Evolutionary conservation across 2,888 invertebrate genomes (phyloP).

Genomic region (Calliopum simillimum): DNA sequence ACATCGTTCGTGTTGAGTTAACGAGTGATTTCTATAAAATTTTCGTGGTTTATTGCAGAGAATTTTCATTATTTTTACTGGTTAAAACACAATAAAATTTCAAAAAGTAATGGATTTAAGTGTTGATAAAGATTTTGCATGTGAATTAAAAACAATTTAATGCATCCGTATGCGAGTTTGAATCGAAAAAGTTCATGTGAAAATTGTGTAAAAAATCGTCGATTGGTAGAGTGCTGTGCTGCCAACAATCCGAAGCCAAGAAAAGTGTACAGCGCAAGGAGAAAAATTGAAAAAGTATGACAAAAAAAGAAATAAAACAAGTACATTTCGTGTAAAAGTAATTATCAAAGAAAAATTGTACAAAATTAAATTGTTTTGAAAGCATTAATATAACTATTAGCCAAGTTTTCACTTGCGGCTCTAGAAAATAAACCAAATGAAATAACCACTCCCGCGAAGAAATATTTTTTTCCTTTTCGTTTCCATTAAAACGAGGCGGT

Average conservation of each 20-base stretch:
- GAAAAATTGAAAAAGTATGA: conserved; percentile 11
- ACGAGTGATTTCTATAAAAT: conserved; percentile 47
- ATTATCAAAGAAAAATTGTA: no score
- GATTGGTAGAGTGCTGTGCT: background rate
- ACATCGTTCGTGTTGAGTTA: conserved; percentile 48
- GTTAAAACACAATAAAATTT: conserved; percentile 23
- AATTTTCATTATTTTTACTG: conserved; percentile 42
- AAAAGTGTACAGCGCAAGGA: conserved; percentile 2
- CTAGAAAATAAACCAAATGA: no score
- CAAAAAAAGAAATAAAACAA: background rate
- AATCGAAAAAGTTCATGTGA: conserved; percentile 36
- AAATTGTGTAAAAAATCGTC: conserved; percentile 10
- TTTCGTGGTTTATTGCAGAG: conserved; percentile 43
- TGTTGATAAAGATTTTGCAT: conserved; percentile 15
- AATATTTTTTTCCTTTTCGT: conserved; percentile 33
- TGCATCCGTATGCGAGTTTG: conserved; percentile 27
- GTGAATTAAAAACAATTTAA: conserved; percentile 12
- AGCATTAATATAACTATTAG: no score
- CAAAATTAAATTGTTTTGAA: no score
- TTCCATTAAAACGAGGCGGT: conserved; percentile 11
- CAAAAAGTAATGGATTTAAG: conserved; percentile 9
- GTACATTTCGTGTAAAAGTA: no score
- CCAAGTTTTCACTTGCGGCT: no score
- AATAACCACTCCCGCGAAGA: conserved; percentile 18
- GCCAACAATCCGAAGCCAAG: background rate